A percentile compares a stretch with the other conserved stretches of the same genome.
Evolutionary conservation across 1,140 invertebrate genomes (phyloP).

Genomic region (Mactra quadrangularis): DNA sequence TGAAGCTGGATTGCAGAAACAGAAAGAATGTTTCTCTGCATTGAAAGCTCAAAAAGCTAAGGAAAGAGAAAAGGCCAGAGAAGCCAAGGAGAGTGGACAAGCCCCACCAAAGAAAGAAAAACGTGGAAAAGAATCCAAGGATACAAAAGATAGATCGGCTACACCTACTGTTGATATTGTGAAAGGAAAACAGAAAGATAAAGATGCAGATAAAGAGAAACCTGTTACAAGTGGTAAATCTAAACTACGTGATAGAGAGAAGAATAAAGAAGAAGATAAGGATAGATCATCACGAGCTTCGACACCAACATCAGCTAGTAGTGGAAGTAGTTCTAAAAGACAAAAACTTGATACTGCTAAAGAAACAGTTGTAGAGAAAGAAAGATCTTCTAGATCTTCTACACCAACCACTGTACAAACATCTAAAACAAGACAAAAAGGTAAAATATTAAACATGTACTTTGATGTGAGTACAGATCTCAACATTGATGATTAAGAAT

Average conservation of each 20-base stretch:
- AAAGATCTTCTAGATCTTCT: slow-evolving; percentile 47
- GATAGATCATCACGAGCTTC: slow-evolving; percentile 26
- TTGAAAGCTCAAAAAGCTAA: slow-evolving; percentile 42
- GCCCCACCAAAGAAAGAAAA: slow-evolving; percentile 10
- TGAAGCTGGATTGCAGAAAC: slow-evolving; percentile 94
- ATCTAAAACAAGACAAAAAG: slow-evolving; percentile 34
- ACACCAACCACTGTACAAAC: slow-evolving; percentile 42
- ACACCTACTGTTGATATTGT: slow-evolving; percentile 45
- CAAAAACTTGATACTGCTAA: slow-evolving; percentile 2
- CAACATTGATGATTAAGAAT: too few species aligned
- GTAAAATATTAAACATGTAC: too few species aligned
- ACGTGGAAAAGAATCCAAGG: slow-evolving; percentile 37
- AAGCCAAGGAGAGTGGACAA: slow-evolving; percentile 43
- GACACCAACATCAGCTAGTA: slow-evolving; percentile 10
- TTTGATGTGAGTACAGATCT: too few species aligned
- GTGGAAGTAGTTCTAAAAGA: slow-evolving; percentile 6
- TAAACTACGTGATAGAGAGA: slow-evolving; percentile 8
- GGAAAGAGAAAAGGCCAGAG: slow-evolving; percentile 41
- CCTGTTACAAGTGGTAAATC: slow-evolving; percentile 25
- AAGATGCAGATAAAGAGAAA: slow-evolving; percentile 38
- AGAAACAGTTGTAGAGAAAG: slow-evolving; percentile 40
- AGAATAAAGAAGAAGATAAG: neutral
- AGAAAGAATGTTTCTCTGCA: slow-evolving; percentile 92
- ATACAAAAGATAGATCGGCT: slow-evolving; percentile 42
- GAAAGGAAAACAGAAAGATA: slow-evolving; percentile 33